Conservation (phyloP, 2,797 vertebrate genomes). For the Enteromius paludinosus region DNA sequence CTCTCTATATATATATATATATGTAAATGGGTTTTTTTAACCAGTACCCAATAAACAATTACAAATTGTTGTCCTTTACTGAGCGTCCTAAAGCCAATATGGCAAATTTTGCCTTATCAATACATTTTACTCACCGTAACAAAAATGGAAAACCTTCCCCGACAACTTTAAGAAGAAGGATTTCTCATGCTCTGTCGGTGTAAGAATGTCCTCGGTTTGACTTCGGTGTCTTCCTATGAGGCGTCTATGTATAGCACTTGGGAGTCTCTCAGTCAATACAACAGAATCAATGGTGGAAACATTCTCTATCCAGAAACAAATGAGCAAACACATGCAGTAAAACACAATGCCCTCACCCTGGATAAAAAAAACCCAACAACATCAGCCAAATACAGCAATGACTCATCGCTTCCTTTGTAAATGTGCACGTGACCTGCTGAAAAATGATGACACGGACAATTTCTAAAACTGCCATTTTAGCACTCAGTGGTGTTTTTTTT, state of each 20-base stretch:
- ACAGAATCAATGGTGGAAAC: constrained; percentile 45
- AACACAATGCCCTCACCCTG: constrained; percentile 6
- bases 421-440: background rate
- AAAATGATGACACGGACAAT: background rate
- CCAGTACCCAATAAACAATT: too few species aligned
- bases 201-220: background rate
- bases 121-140: background rate
- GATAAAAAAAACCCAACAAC: background rate
- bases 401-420: constrained; percentile 17
- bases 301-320: constrained; percentile 38
- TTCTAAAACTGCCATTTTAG: background rate
- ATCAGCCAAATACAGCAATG: constrained; percentile 18
- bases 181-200: background rate
- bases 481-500: background rate
- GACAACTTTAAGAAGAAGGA: background rate
- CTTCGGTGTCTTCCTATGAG: background rate
- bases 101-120: background rate
- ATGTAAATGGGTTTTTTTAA: too few species aligned
- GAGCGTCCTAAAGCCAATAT: background rate
- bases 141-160: background rate
- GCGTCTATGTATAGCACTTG: background rate
- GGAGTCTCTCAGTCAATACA: constrained; percentile 56
- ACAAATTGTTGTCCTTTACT: background rate
- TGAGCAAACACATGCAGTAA: constrained; percentile 30
- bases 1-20: too few species aligned